Evolutionary conservation across 2,113 vertebrate species (phyloP), one percentile per base, ranked within the genome.

Genomic region (Psephotus haematonotus): DNA sequence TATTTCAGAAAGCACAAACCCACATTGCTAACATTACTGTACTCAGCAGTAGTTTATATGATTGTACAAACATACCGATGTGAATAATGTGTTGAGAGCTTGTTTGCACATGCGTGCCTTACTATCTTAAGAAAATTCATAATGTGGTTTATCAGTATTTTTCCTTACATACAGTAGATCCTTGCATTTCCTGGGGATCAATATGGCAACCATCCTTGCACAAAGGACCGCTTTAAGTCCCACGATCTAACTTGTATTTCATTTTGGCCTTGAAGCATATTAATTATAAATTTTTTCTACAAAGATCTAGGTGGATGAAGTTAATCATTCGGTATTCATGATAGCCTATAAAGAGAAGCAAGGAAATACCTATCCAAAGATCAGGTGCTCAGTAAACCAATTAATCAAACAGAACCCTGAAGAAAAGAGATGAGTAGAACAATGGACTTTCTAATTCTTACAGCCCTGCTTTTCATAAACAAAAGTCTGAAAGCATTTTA

Each of bases 221-320:
- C 19, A 82, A 39, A 71, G 18, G 23, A 78, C 29, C 37, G 69
- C 2, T 0, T 0, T n/a, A 67, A 79, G 10, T n/a, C 46, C 35
- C 10, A 23, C 28, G 17, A 68, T n/a, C 46, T 63, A 39, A 78
- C 17, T 28, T 74, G 13, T 24, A 59, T 27, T 78, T 79, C 1
- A 82, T 82, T 87, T 81, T 49, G n/a, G 25, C 37, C 14, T 49
- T 71, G 31, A 92, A 76, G 77, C 18, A 75, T 11, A 76, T 23
- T 35, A 76, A 71, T 41, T 75, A 19, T 17, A 0, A 39, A n/a
- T 59, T 86, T 76, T 63, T 64, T 79, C 33, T 67, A 39, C 19
- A 81, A 53, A 88, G 20, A 63, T 2, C 9, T 4, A 9, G 13
- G 8, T 81, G 9, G 79, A 47, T 17, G 70, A 57, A 10, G 31